phyloP scores from a whole-genome alignment of 2,888 invertebrate genomes.

The Rotaria magnacalcarata region DNA sequence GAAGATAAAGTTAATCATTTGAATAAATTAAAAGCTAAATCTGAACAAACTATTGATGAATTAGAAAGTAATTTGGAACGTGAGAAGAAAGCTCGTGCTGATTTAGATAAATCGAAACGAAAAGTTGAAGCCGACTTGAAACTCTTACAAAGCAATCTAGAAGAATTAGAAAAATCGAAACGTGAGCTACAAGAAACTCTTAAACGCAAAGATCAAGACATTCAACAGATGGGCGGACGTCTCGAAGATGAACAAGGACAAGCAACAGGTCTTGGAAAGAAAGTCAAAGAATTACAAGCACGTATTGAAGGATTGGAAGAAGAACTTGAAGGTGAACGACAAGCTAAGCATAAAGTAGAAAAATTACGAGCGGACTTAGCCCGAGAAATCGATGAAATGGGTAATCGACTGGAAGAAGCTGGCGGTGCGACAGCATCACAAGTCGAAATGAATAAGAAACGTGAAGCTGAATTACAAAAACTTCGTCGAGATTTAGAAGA shows the following conservation, averaged over 20 bases:
- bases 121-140: conserved; percentile 99
- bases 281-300: conserved; percentile 64
- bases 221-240: conserved; percentile 83
- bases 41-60: conserved; percentile 88
- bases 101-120: conserved; percentile 94
- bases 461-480: conserved; percentile 96
- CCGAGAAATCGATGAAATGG: conserved; percentile 60
- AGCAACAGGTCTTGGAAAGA: conserved; percentile 93
- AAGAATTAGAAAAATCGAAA: conserved; percentile 57
- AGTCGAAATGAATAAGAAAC: conserved; percentile 94
- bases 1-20: conserved; percentile 73
- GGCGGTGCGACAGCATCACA: conserved; percentile 96
- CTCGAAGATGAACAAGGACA: conserved; percentile 97
- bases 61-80: conserved; percentile 96
- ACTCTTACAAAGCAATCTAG: conserved; percentile 61
- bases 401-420: conserved; percentile 73
- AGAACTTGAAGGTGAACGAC: conserved; percentile 96
- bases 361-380: conserved; percentile 95
- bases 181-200: conserved; percentile 56
- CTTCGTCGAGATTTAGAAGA: conserved; percentile 94
- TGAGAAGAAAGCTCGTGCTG: conserved; percentile 94
- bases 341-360: conserved; percentile 87
- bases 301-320: conserved; percentile 97
- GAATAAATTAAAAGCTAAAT: conserved; percentile 94
- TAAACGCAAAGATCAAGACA: conserved; percentile 88